Percentiles rank a stretch among this genome's conserved stretches.
Evolutionary conservation across 2,888 invertebrate species (phyloP).

Genomic region (Harpalus rufipes): DNA sequence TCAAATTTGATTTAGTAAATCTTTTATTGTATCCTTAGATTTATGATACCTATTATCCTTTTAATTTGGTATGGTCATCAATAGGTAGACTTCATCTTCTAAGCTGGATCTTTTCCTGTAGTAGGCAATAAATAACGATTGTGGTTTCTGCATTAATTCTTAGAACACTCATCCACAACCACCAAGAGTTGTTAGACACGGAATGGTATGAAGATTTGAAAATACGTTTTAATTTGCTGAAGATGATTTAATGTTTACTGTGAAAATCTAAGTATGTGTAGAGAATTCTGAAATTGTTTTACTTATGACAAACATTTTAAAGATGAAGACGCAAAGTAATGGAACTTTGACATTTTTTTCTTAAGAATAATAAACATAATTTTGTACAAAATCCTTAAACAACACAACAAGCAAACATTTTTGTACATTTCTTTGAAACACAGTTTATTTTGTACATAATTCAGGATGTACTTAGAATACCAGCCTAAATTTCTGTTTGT

Average conservation of each 20-base stretch:
- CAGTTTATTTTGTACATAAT: no score
- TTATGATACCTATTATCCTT: constrained; percentile 8
- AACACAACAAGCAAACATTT: no score
- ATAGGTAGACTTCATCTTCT: constrained; percentile 11
- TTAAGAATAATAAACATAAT: no score
- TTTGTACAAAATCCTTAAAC: no score
- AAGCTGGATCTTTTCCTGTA: constrained; percentile 9
- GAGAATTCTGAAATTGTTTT: no score
- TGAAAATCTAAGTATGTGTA: no score
- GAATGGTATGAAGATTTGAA: background rate
- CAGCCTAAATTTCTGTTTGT: no score
- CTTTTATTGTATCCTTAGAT: constrained; percentile 11
- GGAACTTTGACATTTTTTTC: no score
- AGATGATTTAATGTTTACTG: background rate
- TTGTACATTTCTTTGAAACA: no score
- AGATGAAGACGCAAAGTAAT: no score
- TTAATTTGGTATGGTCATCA: constrained; percentile 20
- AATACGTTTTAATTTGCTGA: background rate
- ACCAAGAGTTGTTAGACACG: background rate
- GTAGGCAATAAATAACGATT: constrained; percentile 12
- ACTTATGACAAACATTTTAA: no score
- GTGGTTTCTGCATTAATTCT: constrained; percentile 25
- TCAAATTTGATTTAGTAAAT: constrained; percentile 23
- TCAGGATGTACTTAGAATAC: no score
- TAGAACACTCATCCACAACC: constrained; percentile 1